These are phyloP conservation scores for Yoshiicerus persimilis DNA, from an alignment of 1,140 invertebrate species.

Conservation along the genomic window DNA sequence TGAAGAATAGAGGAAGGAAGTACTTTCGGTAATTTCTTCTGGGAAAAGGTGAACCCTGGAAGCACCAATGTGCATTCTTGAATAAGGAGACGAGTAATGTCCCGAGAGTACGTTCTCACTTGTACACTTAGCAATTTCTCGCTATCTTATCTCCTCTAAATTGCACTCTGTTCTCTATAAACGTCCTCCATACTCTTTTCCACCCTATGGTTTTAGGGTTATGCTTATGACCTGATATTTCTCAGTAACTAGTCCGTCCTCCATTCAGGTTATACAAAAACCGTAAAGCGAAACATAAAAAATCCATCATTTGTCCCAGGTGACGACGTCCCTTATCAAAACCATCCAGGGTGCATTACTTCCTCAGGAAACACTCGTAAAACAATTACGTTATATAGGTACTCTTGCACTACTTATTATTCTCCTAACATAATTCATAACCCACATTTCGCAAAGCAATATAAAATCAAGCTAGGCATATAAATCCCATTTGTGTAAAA, in stretches of 20 bases:
- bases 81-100: not conserved
- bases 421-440: too few relatives aligned
- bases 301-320: not conserved
- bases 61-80: not conserved
- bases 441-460: too few relatives aligned
- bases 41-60: not conserved
- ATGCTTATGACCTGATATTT: not conserved
- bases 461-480: too few relatives aligned
- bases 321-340: not conserved
- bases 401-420: not conserved
- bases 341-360: not conserved
- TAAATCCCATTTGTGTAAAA: too few relatives aligned
- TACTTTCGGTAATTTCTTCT: constrained; percentile 5
- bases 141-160: not conserved
- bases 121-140: not conserved
- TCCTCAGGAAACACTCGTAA: too few relatives aligned
- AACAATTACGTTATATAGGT: not conserved
- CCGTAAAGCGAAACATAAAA: not conserved
- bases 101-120: not conserved
- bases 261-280: not conserved
- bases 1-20: not conserved
- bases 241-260: not conserved
- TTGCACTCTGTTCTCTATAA: not conserved
- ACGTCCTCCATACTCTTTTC: not conserved
- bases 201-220: not conserved